Evolutionary conservation across 1,140 invertebrate species (phyloP), one percentile per base, ranked within the genome.

Genomic region (Cydia pomonella): DNA sequence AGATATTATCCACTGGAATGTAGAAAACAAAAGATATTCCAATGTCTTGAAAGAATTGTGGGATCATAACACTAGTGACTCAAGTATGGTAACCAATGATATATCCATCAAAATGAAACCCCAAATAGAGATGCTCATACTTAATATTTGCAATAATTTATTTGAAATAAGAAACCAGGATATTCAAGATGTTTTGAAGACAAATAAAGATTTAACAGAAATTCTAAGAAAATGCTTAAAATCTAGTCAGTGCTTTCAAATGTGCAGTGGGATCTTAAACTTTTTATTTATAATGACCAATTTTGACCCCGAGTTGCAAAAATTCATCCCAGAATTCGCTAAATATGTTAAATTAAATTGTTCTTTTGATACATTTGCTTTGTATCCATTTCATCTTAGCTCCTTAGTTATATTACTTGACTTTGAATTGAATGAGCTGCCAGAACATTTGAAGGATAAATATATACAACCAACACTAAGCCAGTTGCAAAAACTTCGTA

Each of bases 201-300:
- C 38, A 47, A 18, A 63, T n/a, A 75, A 84, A 77, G 25, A 78
- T 10, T 12, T 76, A 13, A 73, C 84, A 21, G 74, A 77, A 18
- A 74, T 92, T 66, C 27, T 87, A 16, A 80, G 80, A 74, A 84
- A 77, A 27, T 83, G 84, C 82, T 64, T 77, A 29, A 47, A 75
- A 41, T 90, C 87, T 41, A 16, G 81, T 18, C 71, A 82, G 50
- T 89, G 89, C 73, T 92, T 89, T 71, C 87, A 91, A 83, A 88
- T 90, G 38, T 87, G 88, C 74, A 80, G 63, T 71, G 77, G 78
- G 27, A 84, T 91, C 75, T 75, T 91, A 12, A 90, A 91, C 63
- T 82, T 78, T 73, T 18, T 91, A 38, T 88, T 90, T 66, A 84
- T 88, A 66, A 79, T 71, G 66, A 84, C 82, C 10, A 85, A 87